Conservation (phyloP, 2,888 invertebrate genomes). For the Epinotia nisella region DNA sequence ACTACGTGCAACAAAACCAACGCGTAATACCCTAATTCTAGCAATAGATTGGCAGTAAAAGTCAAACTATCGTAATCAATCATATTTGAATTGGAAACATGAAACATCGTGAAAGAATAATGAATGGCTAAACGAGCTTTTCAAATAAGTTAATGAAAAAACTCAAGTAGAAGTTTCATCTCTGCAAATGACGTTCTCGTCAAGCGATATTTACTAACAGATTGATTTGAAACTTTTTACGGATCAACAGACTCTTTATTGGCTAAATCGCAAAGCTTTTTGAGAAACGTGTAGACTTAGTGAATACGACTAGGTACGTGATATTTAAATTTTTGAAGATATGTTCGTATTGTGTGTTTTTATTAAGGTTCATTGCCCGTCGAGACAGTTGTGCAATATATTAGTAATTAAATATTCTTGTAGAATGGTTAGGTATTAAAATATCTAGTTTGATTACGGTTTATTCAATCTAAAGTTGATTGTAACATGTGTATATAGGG, state of each 20-base stretch:
- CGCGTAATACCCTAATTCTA: too few species aligned
- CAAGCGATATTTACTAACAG: slow-evolving; percentile 18
- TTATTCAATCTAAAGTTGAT: neutral
- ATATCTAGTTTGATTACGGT: neutral
- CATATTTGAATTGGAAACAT: too few species aligned
- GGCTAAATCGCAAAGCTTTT: neutral
- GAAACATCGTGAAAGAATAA: too few species aligned
- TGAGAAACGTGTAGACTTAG: slow-evolving; percentile 10
- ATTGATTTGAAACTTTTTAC: slow-evolving; percentile 11
- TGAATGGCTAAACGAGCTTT: slow-evolving; percentile 2
- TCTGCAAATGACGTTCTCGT: slow-evolving; percentile 21
- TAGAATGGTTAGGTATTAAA: neutral
- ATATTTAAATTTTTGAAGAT: neutral
- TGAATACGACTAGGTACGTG: neutral
- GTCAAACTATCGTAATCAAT: too few species aligned
- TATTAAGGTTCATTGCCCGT: neutral
- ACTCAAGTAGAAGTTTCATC: slow-evolving; percentile 21
- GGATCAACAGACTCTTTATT: neutral
- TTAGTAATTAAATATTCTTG: neutral
- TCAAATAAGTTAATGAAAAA: slow-evolving; percentile 30
- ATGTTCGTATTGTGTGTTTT: neutral
- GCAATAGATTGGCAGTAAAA: too few species aligned
- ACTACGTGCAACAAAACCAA: too few species aligned
- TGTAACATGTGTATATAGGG: too few species aligned
- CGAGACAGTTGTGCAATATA: neutral